Evolutionary conservation across 2,888 invertebrate species (phyloP).

Genomic region (Xiphydria camelus): DNA sequence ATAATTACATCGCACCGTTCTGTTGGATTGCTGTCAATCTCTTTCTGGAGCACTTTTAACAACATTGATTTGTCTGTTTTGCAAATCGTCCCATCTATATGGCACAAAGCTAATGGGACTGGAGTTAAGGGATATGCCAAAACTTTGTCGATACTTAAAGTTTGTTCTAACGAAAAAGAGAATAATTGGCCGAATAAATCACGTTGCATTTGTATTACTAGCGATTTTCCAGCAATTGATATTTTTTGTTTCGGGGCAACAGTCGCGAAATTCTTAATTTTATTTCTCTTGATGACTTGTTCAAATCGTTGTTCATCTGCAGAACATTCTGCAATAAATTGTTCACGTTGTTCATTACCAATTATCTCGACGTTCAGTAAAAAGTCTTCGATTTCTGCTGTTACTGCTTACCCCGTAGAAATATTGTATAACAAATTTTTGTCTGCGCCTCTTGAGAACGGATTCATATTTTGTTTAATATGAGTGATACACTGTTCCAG

Average conservation of each 20-base stretch:
- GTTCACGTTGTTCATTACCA: too few relatives aligned
- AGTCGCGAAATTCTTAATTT: conserved; percentile 24
- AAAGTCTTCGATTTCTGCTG: too few relatives aligned
- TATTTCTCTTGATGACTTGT: conserved; percentile 12
- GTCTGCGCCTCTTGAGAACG: conserved; percentile 25
- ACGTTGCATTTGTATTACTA: conserved; percentile 19
- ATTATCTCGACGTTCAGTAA: too few relatives aligned
- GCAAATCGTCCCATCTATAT: conserved; percentile 28
- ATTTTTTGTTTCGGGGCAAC: conserved; percentile 15
- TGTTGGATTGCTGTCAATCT: too few relatives aligned
- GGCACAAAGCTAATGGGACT: conserved; percentile 29
- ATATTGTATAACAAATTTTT: conserved; percentile 26
- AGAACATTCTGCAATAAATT: too few relatives aligned
- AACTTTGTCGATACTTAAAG: conserved; percentile 28
- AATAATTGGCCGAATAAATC: conserved; percentile 18
- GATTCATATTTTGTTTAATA: conserved; percentile 19
- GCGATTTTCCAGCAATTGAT: conserved; percentile 12
- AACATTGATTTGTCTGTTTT: conserved; percentile 33
- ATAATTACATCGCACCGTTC: conserved; percentile 19
- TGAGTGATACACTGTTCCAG: neutral
- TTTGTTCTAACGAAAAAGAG: conserved; percentile 16
- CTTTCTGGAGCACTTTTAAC: conserved; percentile 24
- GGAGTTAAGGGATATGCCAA: conserved; percentile 29
- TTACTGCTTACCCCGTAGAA: conserved; percentile 31
- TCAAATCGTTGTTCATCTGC: too few relatives aligned